A percentile compares a stretch with the other conserved stretches of the same genome.
These are phyloP conservation scores for Philaenus spumarius DNA, from an alignment of 1,140 invertebrate genomes.

Conservation along the genomic window DNA sequence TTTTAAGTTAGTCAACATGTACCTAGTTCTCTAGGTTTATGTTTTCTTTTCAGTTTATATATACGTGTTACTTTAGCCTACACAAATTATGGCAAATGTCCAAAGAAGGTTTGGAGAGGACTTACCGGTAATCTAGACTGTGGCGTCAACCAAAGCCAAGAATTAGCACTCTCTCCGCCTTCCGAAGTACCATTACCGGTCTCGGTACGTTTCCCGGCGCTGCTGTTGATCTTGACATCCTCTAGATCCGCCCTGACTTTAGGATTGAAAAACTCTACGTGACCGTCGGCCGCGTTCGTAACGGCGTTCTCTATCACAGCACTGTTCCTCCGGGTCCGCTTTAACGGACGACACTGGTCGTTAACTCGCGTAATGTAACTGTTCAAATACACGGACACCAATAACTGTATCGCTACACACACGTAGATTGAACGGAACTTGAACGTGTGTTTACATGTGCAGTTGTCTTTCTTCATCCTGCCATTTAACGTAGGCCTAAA, in stretches of 20 bases:
- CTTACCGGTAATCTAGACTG: conserved; percentile 69
- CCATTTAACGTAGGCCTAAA: too few relatives aligned
- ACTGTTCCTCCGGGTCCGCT: background rate
- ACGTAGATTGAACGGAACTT: too few relatives aligned
- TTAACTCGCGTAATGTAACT: too few relatives aligned
- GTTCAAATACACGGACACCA: too few relatives aligned
- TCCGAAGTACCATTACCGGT: conserved; percentile 19
- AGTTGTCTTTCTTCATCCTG: too few relatives aligned
- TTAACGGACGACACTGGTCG: too few relatives aligned
- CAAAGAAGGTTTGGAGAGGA: conserved; percentile 8
- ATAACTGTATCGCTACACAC: too few relatives aligned
- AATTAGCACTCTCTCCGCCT: conserved; percentile 34
- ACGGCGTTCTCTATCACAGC: conserved; percentile 40
- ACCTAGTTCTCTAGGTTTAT: too few relatives aligned
- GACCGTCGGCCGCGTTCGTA: conserved; percentile 41
- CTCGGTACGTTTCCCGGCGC: background rate
- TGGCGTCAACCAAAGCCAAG: conserved; percentile 70
- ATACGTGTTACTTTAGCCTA: background rate
- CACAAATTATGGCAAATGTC: background rate
- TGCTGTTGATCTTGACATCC: conserved; percentile 45
- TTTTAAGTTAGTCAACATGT: too few relatives aligned
- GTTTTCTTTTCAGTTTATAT: too few relatives aligned
- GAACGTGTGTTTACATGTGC: too few relatives aligned
- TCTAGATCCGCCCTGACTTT: conserved; percentile 54
- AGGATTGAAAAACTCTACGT: conserved; percentile 61